Evolutionary conservation across 2,113 vertebrate species (phyloP).

Genomic region (Hiodon tergisus): DNA sequence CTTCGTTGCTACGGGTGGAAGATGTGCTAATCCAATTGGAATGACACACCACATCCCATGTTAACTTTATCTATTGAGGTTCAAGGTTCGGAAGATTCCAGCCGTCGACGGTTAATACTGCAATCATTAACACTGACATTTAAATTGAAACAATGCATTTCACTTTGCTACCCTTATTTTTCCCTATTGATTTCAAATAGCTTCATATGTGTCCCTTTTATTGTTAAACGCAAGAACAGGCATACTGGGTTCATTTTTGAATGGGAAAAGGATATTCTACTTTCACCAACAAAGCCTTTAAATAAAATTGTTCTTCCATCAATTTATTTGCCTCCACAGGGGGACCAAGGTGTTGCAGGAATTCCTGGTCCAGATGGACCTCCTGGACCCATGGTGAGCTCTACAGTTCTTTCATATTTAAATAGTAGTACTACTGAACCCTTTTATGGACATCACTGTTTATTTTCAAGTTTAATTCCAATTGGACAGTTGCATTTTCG

Average conservation of each 20-base stretch:
- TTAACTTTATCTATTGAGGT: constrained; percentile 20
- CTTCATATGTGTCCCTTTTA: no score
- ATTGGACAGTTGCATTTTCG: no score
- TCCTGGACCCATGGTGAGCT: constrained; percentile 37
- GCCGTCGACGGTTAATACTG: constrained; percentile 31
- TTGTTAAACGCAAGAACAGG: no score
- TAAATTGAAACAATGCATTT: background rate
- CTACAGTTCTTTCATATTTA: constrained; percentile 11
- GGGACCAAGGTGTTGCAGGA: constrained; percentile 22
- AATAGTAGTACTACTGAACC: background rate
- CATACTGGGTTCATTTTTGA: background rate
- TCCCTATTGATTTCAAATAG: no score
- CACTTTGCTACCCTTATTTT: no score
- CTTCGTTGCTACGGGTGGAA: constrained; percentile 24
- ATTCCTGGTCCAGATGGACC: constrained; percentile 27
- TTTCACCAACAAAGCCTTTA: no score
- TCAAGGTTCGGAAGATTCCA: constrained; percentile 19
- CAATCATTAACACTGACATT: constrained; percentile 4
- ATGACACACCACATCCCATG: background rate
- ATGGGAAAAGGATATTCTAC: background rate
- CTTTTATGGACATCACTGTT: no score
- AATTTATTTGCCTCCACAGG: constrained; percentile 24
- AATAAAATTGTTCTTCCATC: background rate
- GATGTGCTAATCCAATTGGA: constrained; percentile 33
- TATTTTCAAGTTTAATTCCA: no score